Percentiles rank a stretch among this genome's conserved stretches.
Conservation (phyloP, 2,797 vertebrate species). For the Molossus molossus region DNA sequence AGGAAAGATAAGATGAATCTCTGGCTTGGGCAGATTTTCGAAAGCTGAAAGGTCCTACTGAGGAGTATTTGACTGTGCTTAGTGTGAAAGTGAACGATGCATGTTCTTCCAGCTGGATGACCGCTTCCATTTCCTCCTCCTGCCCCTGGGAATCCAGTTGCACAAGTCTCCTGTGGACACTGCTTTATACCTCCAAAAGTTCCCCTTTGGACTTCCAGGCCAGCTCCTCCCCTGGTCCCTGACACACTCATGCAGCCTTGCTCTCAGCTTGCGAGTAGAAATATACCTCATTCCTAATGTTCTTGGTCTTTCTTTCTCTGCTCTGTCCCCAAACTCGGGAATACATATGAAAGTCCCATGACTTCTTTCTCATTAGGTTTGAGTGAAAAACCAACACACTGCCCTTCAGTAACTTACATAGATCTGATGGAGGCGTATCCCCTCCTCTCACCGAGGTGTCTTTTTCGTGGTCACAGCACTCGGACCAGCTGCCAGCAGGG, state of each 20-base stretch:
- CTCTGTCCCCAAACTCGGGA: not conserved
- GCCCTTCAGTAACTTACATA: not conserved
- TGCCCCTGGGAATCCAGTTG: not conserved
- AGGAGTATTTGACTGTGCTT: not conserved
- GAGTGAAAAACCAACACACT: not conserved
- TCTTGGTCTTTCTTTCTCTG: not conserved
- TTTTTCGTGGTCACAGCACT: not conserved
- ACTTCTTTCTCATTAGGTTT: not conserved
- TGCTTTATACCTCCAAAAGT: not conserved
- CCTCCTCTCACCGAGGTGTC: accelerated
- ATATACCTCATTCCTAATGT: not conserved
- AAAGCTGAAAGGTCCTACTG: not conserved
- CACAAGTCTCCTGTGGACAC: not conserved
- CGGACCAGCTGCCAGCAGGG: not conserved
- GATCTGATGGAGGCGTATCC: not conserved
- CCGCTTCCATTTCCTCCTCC: not conserved
- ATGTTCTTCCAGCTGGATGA: not conserved
- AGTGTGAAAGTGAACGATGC: not conserved
- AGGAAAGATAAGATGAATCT: not conserved
- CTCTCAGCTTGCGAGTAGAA: not conserved
- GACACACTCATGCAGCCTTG: not conserved
- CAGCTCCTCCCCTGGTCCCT: not conserved
- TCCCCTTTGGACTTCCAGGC: not conserved
- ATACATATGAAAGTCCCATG: not conserved
- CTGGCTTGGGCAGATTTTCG: not conserved